Percentiles rank a stretch among this genome's conserved stretches.
These are phyloP conservation scores for Caenorhabditis sp. DNA, from an alignment of 2,888 invertebrate species.

Conservation along the genomic window DNA sequence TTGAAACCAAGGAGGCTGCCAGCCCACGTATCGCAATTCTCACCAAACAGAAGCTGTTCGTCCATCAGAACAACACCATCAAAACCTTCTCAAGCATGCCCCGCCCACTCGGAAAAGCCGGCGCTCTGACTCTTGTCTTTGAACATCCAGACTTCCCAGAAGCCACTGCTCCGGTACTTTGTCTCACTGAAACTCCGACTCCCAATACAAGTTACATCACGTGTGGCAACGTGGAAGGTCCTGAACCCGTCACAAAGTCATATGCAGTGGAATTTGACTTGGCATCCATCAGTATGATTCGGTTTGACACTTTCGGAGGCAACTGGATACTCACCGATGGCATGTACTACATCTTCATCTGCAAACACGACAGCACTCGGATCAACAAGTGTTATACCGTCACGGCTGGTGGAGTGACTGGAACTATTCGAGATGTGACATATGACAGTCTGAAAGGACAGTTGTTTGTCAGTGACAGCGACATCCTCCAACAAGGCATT, in stretches of 20 bases:
- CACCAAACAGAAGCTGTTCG: conserved; percentile 21
- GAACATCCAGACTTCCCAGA: conserved; percentile 47
- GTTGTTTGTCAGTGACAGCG: conserved; percentile 91
- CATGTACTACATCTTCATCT: conserved; percentile 35
- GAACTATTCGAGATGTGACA: conserved; percentile 32
- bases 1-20: conserved; percentile 87
- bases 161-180: conserved; percentile 33
- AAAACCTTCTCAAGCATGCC: conserved; percentile 38
- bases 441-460: conserved; percentile 83
- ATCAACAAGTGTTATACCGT: conserved; percentile 39
- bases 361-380: conserved; percentile 29
- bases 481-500: conserved; percentile 87
- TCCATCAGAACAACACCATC: conserved; percentile 17
- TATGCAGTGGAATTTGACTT: conserved; percentile 44
- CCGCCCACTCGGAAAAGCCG: conserved; percentile 47
- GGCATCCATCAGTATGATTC: conserved; percentile 31
- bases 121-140: conserved; percentile 33
- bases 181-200: conserved; percentile 33
- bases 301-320: conserved; percentile 38
- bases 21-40: conserved; percentile 35
- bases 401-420: conserved; percentile 30
- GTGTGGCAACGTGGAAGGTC: conserved; percentile 41
- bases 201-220: conserved; percentile 33
- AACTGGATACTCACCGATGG: conserved; percentile 60
- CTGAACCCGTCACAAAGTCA: conserved; percentile 22